Conservation (phyloP, 2,797 vertebrate genomes). For the Steatocranus sp. region DNA sequence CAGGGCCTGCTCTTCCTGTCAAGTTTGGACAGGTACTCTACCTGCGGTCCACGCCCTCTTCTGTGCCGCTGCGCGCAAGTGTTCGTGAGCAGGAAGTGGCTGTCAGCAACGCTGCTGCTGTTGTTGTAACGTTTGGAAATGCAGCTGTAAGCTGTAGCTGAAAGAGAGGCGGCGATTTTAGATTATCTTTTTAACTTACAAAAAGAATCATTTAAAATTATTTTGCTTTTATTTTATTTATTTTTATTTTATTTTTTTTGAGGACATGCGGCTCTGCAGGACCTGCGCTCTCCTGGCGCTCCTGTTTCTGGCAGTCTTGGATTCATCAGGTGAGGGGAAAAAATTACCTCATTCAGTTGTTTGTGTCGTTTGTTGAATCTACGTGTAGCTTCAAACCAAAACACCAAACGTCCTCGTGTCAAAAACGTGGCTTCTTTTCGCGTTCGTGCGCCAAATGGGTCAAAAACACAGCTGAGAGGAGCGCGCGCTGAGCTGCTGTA, state of each 20-base stretch:
- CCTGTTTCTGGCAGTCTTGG: constrained; percentile 16
- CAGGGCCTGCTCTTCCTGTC: constrained; percentile 5
- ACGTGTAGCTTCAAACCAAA: not conserved
- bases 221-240: not conserved
- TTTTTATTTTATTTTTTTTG: not conserved
- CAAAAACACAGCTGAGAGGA: not conserved
- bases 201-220: not conserved
- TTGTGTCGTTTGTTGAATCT: not conserved
- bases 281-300: constrained; percentile 30
- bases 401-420: not conserved
- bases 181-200: not conserved
- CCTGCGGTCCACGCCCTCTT: constrained; percentile 58
- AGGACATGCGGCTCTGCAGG: constrained; percentile 32
- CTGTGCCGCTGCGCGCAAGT: constrained; percentile 25
- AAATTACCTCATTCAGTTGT: not conserved
- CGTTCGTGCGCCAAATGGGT: not conserved
- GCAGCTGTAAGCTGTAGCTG: not conserved
- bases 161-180: not conserved
- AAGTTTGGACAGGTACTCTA: constrained; percentile 61
- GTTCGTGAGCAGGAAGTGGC: constrained; percentile 62
- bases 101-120: constrained; percentile 28
- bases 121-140: constrained; percentile 4
- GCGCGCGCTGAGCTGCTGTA: not conserved
- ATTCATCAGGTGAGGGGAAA: constrained; percentile 48
- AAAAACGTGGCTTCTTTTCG: not conserved